These are phyloP conservation scores for Plagodis pulveraria DNA, from an alignment of 2,888 invertebrate genomes.

Conservation along the genomic window DNA sequence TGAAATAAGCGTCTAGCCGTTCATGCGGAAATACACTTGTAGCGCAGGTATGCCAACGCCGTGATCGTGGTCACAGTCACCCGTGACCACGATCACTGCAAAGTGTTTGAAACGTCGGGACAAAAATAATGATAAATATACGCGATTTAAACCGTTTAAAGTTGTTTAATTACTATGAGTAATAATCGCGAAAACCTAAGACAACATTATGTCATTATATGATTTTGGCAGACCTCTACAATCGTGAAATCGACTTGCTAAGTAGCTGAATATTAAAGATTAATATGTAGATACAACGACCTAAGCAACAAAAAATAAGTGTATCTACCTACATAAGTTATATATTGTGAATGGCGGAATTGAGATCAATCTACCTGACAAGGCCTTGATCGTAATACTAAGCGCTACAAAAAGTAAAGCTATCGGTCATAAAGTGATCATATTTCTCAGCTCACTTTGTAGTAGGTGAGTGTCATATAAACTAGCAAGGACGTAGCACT, in stretches of 20 bases:
- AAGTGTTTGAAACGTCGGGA: too few species aligned
- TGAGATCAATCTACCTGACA: conserved; percentile 46
- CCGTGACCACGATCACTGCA: too few species aligned
- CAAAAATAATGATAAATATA: too few species aligned
- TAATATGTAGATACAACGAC: conserved; percentile 5
- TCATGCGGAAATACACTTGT: too few species aligned
- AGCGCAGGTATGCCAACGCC: too few species aligned
- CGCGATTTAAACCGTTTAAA: too few species aligned
- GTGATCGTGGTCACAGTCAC: too few species aligned
- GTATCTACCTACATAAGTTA: conserved; percentile 40
- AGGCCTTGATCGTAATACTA: conserved; percentile 44
- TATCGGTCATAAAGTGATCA: conserved; percentile 40
- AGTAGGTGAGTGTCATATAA: conserved; percentile 28
- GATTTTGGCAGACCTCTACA: conserved; percentile 42
- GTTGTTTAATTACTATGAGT: too few species aligned
- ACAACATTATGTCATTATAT: too few species aligned
- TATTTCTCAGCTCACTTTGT: conserved; percentile 45
- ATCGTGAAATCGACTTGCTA: conserved; percentile 44
- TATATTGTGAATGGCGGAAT: conserved; percentile 75
- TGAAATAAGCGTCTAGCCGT: too few species aligned
- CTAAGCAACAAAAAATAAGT: conserved; percentile 44
- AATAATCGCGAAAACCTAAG: too few species aligned
- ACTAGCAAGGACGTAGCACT: conserved; percentile 38
- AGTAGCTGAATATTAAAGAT: conserved; percentile 21
- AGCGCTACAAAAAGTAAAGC: conserved; percentile 45